These are phyloP conservation scores for Therioaphis trifolii DNA, from an alignment of 2,888 invertebrate genomes.

Conservation along the genomic window DNA sequence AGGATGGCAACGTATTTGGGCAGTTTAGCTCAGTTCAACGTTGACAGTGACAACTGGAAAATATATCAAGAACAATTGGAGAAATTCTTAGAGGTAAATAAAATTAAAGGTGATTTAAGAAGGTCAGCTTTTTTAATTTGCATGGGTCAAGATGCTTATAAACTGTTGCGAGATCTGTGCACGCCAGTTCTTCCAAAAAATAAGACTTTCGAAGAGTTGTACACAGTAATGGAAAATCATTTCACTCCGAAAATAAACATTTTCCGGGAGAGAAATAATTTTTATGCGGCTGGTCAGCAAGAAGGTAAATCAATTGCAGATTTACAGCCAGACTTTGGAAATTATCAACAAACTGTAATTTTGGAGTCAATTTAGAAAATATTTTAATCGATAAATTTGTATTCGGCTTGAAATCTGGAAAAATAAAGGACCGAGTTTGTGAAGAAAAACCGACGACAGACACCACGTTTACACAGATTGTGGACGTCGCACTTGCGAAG, in stretches of 20 bases:
- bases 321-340: not conserved
- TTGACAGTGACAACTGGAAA: not conserved
- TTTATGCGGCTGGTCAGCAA: conserved; percentile 12
- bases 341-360: not conserved
- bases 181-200: not conserved
- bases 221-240: conserved; percentile 1
- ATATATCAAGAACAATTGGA: not conserved
- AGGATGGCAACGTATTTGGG: conserved; percentile 14
- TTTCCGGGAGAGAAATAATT: conserved; percentile 17
- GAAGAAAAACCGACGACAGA: not conserved
- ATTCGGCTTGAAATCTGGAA: conserved; percentile 9
- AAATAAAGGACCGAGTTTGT: not conserved
- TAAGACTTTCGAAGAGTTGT: conserved; percentile 14
- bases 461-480: conserved; percentile 5
- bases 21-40: conserved; percentile 1
- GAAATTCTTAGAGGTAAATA: not conserved
- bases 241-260: conserved; percentile 32
- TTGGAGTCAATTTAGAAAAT: not conserved
- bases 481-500: not conserved
- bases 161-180: conserved; percentile 9
- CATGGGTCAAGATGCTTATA: conserved; percentile 9
- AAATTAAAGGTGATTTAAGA: not conserved
- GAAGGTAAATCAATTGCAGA: not conserved
- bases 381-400: conserved; percentile 44
- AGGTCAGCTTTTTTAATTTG: not conserved